Base-by-base conservation (phyloP, 1,140 invertebrate genomes). In the Metopolophium dirhodum region DNA sequence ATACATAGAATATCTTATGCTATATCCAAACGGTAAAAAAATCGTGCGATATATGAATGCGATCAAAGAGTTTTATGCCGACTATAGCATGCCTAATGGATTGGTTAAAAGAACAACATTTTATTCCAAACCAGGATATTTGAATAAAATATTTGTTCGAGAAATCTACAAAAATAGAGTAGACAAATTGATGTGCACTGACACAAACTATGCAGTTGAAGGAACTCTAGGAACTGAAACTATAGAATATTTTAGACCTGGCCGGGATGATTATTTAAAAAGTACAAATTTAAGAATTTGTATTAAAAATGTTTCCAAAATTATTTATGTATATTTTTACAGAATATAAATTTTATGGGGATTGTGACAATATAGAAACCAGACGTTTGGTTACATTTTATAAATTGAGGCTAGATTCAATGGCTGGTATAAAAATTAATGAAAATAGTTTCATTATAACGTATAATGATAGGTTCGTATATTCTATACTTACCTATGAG, bases 21-120 rank as follows among this genome's bases (percentile, higher is more conserved):
- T 97, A 35, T 98, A 97, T 95, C 97, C 97, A 0, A 96, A 96
- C 83, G 97, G 96, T 7, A 96, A 96, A 54, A 98, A 97, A 95
- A 96, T 95, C 0, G 96, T 97, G 51, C 95, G 96, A 57, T 98
- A 97, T 94, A 98, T 98, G 94, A 97, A 97, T 94, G 96, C 96
- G 0, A 96, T 97, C 86, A 95, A 98, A 2, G 97, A 98, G 94
- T 96, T 97, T 93, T 98, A 97, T 95, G 96, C 97, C 1, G 97
- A 97, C 0, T 98, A 98, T 94, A 95, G 96, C 8, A 96, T 97
- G 94, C 95, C 95, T 2, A 97, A 98, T 95, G 97, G 97, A 7
- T 94, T 98, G 23, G 95, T 97, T 0, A 96, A 96, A 94, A 96
- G 96, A 94, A 95, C 98, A 20, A 97, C 96, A 18, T 95, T 96